These are phyloP conservation scores for Hippocampus zosterae DNA, from an alignment of 2,113 vertebrate genomes.

Conservation along the genomic window DNA sequence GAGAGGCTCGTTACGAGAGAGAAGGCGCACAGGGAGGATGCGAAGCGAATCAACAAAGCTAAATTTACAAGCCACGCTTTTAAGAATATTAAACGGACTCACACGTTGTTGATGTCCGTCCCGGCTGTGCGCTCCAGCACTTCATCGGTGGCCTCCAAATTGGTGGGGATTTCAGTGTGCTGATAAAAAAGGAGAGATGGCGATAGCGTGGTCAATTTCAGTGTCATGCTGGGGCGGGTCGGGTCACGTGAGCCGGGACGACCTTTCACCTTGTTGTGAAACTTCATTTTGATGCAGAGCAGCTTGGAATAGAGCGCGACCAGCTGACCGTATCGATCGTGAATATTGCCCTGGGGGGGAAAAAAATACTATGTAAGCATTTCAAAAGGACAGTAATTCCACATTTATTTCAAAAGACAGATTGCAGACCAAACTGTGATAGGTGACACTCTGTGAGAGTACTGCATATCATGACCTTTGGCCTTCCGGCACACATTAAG, in stretches of 20 bases:
- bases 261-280: conserved; percentile 82
- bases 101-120: conserved; percentile 94
- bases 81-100: conserved; percentile 52
- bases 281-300: conserved; percentile 87
- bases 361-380: neutral
- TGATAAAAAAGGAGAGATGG: conserved; percentile 40
- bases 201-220: neutral
- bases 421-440: too few relatives aligned
- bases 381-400: neutral
- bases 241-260: neutral
- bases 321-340: conserved; percentile 88
- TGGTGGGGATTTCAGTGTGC: conserved; percentile 85
- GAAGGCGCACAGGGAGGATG: conserved; percentile 15
- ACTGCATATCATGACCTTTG: too few relatives aligned
- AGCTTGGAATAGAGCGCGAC: conserved; percentile 83
- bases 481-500: too few relatives aligned
- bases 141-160: conserved; percentile 86
- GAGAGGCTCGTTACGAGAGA: conserved; percentile 43
- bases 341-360: conserved; percentile 75
- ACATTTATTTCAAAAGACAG: neutral
- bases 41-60: neutral
- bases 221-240: neutral
- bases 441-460: too few relatives aligned
- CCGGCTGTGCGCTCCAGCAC: conserved; percentile 87
- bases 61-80: neutral